A percentile compares a stretch with the other conserved stretches of the same genome.
These are phyloP conservation scores for Heliconius ismenius DNA, from an alignment of 2,888 invertebrate species.

Conservation along the genomic window DNA sequence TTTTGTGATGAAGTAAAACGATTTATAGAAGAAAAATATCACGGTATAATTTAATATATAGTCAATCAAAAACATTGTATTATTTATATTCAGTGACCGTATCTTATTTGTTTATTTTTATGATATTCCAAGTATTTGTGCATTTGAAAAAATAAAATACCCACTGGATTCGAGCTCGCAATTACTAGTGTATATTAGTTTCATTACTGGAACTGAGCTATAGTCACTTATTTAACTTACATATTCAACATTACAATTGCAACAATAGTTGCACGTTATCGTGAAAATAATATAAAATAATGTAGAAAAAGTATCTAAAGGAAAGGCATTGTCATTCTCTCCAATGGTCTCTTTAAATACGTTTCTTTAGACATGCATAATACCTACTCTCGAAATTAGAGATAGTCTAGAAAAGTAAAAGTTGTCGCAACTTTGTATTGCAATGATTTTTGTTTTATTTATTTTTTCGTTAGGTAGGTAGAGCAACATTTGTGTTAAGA, in stretches of 20 bases:
- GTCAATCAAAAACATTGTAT: neutral
- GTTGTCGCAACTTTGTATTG: neutral
- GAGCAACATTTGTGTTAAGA: too few relatives aligned
- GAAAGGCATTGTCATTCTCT: constrained; percentile 15
- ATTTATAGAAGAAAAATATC: neutral
- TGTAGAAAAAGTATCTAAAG: constrained; percentile 4
- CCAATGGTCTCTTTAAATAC: constrained; percentile 3
- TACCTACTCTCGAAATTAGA: neutral
- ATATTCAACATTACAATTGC: neutral
- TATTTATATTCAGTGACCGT: neutral
- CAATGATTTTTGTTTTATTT: too few relatives aligned
- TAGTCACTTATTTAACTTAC: neutral
- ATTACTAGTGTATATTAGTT: neutral
- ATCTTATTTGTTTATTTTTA: neutral
- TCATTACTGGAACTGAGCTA: neutral
- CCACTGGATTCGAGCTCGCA: neutral
- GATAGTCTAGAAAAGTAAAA: constrained; percentile 19
- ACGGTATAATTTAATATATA: neutral
- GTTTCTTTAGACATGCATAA: constrained; percentile 9
- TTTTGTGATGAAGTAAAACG: neutral
- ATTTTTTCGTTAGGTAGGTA: too few relatives aligned
- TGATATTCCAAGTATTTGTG: too few relatives aligned
- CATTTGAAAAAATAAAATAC: neutral
- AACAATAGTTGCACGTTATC: constrained; percentile 8
- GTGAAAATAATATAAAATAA: constrained; percentile 5